Evolutionary conservation across 1,140 invertebrate species (phyloP).

Genomic region (Akabosia matsudoensis): DNA sequence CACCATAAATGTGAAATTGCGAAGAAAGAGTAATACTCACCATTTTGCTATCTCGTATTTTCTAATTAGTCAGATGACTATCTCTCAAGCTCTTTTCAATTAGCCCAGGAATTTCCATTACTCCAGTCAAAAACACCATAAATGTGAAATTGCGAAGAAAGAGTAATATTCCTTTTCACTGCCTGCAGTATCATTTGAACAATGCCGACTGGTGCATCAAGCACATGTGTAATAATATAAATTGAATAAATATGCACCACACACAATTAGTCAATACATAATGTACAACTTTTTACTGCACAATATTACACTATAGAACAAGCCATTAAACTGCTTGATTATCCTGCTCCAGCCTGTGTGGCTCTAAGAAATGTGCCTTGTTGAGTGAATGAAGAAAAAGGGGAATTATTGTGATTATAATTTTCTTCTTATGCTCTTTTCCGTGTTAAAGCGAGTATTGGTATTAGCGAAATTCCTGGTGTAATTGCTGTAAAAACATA

Average conservation of each 20-base stretch:
- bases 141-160: no score
- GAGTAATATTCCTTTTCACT: no score
- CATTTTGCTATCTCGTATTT: not conserved
- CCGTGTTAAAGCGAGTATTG: not conserved
- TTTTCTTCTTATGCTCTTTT: not conserved
- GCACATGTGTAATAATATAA: not conserved
- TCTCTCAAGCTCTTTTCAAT: not conserved
- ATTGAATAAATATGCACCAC: not conserved
- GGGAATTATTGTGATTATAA: not conserved
- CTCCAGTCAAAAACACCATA: not conserved
- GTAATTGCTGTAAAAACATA: not conserved
- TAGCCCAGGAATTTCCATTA: constrained; percentile 4
- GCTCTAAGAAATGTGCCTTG: no score
- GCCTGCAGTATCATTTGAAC: no score
- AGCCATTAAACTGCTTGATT: no score
- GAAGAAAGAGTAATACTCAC: no score
- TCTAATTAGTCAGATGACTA: not conserved
- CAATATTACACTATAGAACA: no score
- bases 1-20: no score
- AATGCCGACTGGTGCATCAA: not conserved
- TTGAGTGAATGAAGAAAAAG: not conserved
- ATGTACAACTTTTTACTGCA: not conserved
- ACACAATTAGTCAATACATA: not conserved
- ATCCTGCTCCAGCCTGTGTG: no score
- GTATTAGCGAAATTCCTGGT: not conserved